phyloP scores from a whole-genome alignment of 2,797 vertebrate species.

The Smutsia gigantea region DNA sequence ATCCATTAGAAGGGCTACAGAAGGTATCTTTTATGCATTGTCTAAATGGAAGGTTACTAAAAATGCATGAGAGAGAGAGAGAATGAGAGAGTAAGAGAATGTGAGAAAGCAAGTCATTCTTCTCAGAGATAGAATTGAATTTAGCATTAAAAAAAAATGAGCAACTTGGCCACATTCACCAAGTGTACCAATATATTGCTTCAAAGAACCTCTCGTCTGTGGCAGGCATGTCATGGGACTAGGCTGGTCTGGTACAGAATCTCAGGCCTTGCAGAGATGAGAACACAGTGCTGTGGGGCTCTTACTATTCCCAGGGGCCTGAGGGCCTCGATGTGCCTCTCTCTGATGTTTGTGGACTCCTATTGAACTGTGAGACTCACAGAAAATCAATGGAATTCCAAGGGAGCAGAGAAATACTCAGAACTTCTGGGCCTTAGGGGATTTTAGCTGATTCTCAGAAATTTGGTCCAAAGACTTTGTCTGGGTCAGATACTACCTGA shows the following conservation, averaged over 20 bases:
- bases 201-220: rapidly evolving
- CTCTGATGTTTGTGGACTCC: background rate
- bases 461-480: background rate
- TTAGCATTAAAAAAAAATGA: background rate
- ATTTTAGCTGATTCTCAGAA: background rate
- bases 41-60: background rate
- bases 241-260: background rate
- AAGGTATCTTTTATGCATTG: background rate
- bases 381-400: background rate
- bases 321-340: background rate
- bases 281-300: background rate
- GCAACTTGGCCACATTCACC: background rate
- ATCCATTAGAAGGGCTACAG: background rate
- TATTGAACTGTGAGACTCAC: background rate
- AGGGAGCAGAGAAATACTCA: background rate
- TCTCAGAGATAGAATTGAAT: background rate
- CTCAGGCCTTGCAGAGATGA: background rate
- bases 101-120: background rate
- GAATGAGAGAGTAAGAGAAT: background rate
- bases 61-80: background rate
- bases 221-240: rapidly evolving
- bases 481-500: background rate
- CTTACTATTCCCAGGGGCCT: background rate
- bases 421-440: background rate
- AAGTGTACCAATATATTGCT: background rate